Evolutionary conservation across 2,888 invertebrate species (phyloP), one percentile per base, ranked within the genome.

Genomic region (Lithodes maja): DNA sequence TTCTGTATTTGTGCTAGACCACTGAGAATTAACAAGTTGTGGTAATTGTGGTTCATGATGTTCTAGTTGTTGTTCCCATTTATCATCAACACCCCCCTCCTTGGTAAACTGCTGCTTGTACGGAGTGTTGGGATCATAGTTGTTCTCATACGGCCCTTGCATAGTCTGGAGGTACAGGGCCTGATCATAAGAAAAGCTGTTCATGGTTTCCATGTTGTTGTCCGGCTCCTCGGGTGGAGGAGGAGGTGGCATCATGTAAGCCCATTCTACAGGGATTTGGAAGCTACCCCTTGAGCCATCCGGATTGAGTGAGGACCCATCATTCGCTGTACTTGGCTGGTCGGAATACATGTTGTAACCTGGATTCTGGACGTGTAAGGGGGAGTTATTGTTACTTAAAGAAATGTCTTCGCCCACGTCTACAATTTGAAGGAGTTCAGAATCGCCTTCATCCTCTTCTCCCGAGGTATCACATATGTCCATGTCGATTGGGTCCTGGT

Each of bases 261-360:
- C 90, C 90, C 90, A 90, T 61, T 90, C 90, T 15, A 90, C 86
- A n/a, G 90, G 90, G 12, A 90, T 88, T 33, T 88, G 90, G 77
- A 90, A 88, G 69, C 78, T 89, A 33, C 53, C 49, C n/a, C 17
- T 49, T 85, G 55, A 9, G 1, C 49, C 49, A 33, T 54, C 85
- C 52, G 77, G 9, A 50, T 12, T 9, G 49, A 49, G 68, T 49
- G 61, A 33, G n/a, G 49, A 3, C 2, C 15, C 7, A 9, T 68
- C 53, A n/a, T 49, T 50, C 12, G 49, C 33, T 2, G 12, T 17
- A 68, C 53, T 68, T 15, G 50, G 52, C 33, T 68, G 2, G 68
- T 82, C 69, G 5, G 2, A 68, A n/a, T n/a, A 2, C 1, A 50
- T 7, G 3, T 54, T 53, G 53, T 2, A 12, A 33, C 7, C 7